Base-by-base conservation (phyloP, 2,888 invertebrate genomes). In the Bombyx huttoni region DNA sequence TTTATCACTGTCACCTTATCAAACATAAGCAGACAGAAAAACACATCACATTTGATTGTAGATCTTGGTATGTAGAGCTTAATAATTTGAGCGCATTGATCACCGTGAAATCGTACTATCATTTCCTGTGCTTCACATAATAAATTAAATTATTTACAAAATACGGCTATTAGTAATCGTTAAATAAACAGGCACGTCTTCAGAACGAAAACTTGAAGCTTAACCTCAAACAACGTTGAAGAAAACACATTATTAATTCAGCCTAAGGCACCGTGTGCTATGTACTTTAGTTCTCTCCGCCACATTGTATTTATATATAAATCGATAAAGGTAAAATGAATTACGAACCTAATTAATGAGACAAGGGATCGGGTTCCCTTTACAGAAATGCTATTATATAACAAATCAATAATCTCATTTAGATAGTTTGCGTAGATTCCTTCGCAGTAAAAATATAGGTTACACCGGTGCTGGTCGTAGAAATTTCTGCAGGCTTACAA, bases 321-420 rank as follows among this genome's bases (percentile, higher is more conserved):
- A 40, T 40, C 40, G 40, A 40, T 40, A 40, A 40, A 40, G 12
- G 40, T 47, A 51, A 13, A 51, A 48, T 53, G 61, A 56, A 54
- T 10, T 10, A 3, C 40, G 12, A 12, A 40, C 9, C 8, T 8
- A 40, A 40, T 40, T 40, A 40, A 40, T 40, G 40, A 40, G 40
- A 40, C 40, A 40, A 10, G 40, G 12, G 40, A 12, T 12, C 40
- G 8, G 6, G 40, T 40, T 40, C 7, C 40, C 12, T 12, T 40
- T 12, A 12, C 12, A 40, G 8, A 8, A 12, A 12, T 40, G 7
- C 8, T 40, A 40, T 9, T 8, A 35, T 35, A 7, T 40, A 12
- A 10, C 7, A 40, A 2, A 8, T 40, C 12, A 10, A 40, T 40
- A 40, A 40, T 40, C 8, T 10, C 8, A 40, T 40, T 40, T 10